phyloP scores from a whole-genome alignment of 2,113 vertebrate genomes.

The Vanacampus margaritifer region DNA sequence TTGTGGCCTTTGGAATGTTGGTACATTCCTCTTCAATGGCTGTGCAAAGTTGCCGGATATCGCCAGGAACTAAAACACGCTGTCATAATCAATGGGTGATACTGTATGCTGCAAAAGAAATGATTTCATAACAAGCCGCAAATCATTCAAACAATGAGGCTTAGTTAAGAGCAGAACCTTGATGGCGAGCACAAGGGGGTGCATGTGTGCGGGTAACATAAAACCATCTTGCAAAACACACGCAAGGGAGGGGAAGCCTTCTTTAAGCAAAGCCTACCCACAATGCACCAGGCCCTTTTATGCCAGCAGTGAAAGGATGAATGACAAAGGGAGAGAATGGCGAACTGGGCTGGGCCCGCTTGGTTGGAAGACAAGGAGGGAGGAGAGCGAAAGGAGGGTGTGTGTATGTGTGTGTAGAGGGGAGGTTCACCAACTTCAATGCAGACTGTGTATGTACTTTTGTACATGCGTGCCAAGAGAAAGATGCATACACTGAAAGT shows the following conservation, averaged over 20 bases:
- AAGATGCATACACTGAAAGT: slow-evolving; percentile 68
- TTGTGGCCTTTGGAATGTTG: background rate
- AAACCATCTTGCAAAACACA: slow-evolving; percentile 69
- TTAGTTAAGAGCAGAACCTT: background rate
- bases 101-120: background rate
- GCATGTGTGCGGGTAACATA: slow-evolving; percentile 76
- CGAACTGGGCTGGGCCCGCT: slow-evolving; percentile 63
- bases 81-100: background rate
- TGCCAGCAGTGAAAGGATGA: slow-evolving; percentile 80
- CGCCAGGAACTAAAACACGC: background rate
- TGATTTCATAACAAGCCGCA: background rate
- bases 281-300: slow-evolving; percentile 73
- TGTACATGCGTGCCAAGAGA: slow-evolving; percentile 32
- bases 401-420: slow-evolving; percentile 6
- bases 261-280: slow-evolving; percentile 75
- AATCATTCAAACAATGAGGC: background rate
- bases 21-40: background rate
- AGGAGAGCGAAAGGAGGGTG: slow-evolving; percentile 17
- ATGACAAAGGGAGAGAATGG: slow-evolving; percentile 75
- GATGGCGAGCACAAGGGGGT: slow-evolving; percentile 37
- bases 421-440: slow-evolving; percentile 43
- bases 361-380: slow-evolving; percentile 55
- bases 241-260: slow-evolving; percentile 63
- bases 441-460: background rate
- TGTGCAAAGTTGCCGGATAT: background rate